Conservation (phyloP, 2,113 vertebrate genomes). For the Petromus typicus region DNA sequence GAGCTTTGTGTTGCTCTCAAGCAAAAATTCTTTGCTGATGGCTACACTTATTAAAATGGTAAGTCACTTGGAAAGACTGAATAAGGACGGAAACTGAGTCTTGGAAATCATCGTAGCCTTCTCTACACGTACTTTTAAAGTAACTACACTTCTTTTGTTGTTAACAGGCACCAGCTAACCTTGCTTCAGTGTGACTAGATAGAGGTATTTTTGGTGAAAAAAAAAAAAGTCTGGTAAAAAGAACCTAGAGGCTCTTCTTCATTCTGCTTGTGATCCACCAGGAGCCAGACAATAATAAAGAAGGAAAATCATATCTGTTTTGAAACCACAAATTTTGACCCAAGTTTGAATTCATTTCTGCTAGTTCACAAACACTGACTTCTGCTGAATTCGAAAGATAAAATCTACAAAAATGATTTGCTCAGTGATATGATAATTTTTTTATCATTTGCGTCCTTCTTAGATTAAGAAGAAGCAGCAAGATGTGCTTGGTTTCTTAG, state of each 20-base stretch:
- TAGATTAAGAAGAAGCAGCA: constrained; percentile 99
- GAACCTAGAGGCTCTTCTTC: not conserved
- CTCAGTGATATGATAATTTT: constrained; percentile 12
- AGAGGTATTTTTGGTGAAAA: not conserved
- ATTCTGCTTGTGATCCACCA: not conserved
- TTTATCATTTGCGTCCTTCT: constrained; percentile 52
- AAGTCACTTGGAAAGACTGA: not conserved
- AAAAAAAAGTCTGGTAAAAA: constrained; percentile 5
- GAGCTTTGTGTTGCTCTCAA: not conserved
- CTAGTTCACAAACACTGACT: not conserved
- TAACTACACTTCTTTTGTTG: constrained; percentile 26
- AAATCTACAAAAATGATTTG: not conserved
- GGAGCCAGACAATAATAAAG: not conserved
- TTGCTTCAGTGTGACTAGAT: constrained; percentile 18
- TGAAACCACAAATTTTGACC: not conserved
- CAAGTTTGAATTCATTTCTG: constrained; percentile 29
- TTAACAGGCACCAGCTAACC: not conserved
- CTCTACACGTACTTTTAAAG: not conserved
- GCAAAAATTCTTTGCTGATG: not conserved
- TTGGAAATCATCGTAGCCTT: not conserved
- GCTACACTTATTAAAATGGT: not conserved
- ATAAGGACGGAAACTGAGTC: constrained; percentile 24
- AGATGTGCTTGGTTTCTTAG: constrained; percentile 95
- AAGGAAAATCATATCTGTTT: constrained; percentile 32
- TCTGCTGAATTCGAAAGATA: constrained; percentile 49